Evolutionary conservation across 2,113 vertebrate species (phyloP), one percentile per base, ranked within the genome.

Genomic region (Limanda limanda): DNA sequence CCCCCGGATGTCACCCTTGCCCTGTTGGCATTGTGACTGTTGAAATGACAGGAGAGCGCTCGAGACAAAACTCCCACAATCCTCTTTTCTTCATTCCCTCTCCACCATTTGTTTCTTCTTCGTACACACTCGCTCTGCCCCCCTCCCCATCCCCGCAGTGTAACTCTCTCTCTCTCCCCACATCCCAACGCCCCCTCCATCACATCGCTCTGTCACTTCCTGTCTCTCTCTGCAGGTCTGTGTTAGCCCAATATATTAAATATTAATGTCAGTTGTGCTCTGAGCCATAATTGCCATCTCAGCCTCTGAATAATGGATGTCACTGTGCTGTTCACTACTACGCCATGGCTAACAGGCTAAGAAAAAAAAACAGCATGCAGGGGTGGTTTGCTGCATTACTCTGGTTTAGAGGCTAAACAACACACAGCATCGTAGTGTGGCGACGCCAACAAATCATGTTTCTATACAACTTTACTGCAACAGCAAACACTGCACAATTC

Each of bases 271-370:
- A 92, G 90, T 90, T 91, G 89, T 92, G 88, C 91, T 88, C 89
- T 84, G 86, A 92, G 90, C 90, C 89, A 88, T 92, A 92, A 92
- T 92, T 92, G 91, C 88, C 91, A 90, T 91, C 91, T 92, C 89
- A 84, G 89, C 88, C 85, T 80, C 88, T 92, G 90, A 92, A 92
- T 92, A 92, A 92, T 92, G 89, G 86, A 92, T 92, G 88, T 71
- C 81, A 83, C 79, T 83, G 84, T 87, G 86, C 81, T 51, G 74
- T 86, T 91, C 88, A 87, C 90, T 68, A 77, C 84, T 83, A 79
- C 78, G 74, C 79, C 56, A 76, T 45, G 75, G 86, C 83, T 90
- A 87, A 88, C 84, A 74, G 78, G 81, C 83, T 61, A 78, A 76
- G 74, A 84, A 90, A 80, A 83, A 81, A 68, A 23, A 58, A 57